phyloP scores from a whole-genome alignment of 2,797 vertebrate species.

The Siniperca scherzeri region DNA sequence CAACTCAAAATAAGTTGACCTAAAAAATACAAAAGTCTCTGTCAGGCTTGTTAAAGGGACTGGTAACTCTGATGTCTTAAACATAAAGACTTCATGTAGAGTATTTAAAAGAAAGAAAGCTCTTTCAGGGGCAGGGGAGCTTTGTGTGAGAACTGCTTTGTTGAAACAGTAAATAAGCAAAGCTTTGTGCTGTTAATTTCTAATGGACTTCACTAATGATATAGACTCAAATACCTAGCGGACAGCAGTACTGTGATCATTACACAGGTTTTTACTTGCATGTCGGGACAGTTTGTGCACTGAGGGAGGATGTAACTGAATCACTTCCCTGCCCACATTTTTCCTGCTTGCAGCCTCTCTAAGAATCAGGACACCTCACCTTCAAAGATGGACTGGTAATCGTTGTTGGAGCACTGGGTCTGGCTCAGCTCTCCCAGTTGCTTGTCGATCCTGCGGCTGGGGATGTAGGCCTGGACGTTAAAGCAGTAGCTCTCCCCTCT shows the following conservation, averaged over 20 bases:
- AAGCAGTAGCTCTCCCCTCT: conserved; percentile 91
- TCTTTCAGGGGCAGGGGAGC: no score
- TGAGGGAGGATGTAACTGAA: neutral
- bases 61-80: no score
- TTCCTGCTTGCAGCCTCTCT: neutral
- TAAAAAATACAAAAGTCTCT: neutral
- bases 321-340: neutral
- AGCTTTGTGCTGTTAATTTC: no score
- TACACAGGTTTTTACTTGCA: neutral
- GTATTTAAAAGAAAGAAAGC: no score
- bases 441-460: conserved; percentile 73
- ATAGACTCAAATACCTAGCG: neutral
- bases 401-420: conserved; percentile 66
- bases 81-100: no score
- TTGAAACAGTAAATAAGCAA: no score
- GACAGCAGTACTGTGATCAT: neutral
- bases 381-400: conserved; percentile 45
- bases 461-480: conserved; percentile 84
- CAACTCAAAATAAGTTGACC: neutral
- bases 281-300: neutral
- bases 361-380: conserved; percentile 70
- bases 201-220: no score
- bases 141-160: no score
- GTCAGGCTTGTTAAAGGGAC: no score
- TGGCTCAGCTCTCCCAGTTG: conserved; percentile 84